Percentiles rank a stretch among this genome's conserved stretches.
These are phyloP conservation scores for Megalops atlanticus DNA, from an alignment of 2,113 vertebrate genomes.

Conservation along the genomic window DNA sequence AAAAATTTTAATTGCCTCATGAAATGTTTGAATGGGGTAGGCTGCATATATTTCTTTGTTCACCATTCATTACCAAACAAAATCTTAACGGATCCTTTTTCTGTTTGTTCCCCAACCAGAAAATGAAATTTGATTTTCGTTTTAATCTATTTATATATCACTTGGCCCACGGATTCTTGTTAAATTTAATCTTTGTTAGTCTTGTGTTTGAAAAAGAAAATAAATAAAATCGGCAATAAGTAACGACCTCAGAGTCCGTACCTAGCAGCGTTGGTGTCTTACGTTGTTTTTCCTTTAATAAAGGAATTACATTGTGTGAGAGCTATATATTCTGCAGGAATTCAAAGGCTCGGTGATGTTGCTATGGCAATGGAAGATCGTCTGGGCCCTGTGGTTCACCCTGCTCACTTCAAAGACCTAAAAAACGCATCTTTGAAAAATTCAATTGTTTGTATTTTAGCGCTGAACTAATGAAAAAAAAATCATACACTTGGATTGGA, in stretches of 20 bases:
- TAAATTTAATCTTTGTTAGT: slow-evolving; percentile 55
- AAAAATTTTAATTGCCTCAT: too few species aligned
- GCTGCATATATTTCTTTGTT: too few species aligned
- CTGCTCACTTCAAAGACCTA: slow-evolving; percentile 62
- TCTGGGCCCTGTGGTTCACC: slow-evolving; percentile 50
- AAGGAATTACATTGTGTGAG: slow-evolving; percentile 44
- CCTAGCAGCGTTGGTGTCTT: slow-evolving; percentile 43
- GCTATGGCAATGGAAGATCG: slow-evolving; percentile 59
- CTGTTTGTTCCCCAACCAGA: too few species aligned
- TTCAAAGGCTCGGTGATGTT: slow-evolving; percentile 59
- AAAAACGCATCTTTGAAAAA: slow-evolving; percentile 7
- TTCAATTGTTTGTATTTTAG: slow-evolving; percentile 14
- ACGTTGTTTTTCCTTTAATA: slow-evolving; percentile 49
- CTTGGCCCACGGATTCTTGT: slow-evolving; percentile 43
- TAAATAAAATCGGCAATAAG: too few species aligned
- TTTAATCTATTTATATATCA: slow-evolving; percentile 36
- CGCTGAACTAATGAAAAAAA: slow-evolving; percentile 60
- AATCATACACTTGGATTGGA: background rate
- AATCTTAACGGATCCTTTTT: too few species aligned
- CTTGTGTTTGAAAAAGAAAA: slow-evolving; percentile 40
- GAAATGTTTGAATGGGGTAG: too few species aligned
- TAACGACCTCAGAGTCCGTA: slow-evolving; percentile 46
- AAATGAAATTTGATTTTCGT: too few species aligned
- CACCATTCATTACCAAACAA: too few species aligned
- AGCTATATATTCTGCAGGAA: slow-evolving; percentile 59